Evolutionary conservation across 2,113 vertebrate genomes (phyloP).

Genomic region (Python bivittatus): DNA sequence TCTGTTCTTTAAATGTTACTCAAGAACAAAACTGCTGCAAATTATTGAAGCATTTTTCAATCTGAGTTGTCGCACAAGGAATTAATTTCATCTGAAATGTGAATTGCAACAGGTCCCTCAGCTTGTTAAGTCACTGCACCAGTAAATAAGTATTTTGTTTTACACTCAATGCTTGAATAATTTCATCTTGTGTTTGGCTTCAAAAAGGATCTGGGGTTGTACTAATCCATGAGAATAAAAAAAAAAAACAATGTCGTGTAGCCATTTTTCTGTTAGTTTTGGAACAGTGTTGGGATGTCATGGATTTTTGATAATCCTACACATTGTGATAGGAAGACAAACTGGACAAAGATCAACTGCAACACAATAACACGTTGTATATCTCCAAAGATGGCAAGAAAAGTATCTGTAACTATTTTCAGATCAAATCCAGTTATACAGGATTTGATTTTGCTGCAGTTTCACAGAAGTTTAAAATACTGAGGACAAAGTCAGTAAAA

Average conservation of each 20-base stretch:
- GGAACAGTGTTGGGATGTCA: slow-evolving; percentile 51
- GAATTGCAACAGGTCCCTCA: slow-evolving; percentile 39
- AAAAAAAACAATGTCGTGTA: slow-evolving; percentile 65
- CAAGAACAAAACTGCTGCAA: slow-evolving; percentile 50
- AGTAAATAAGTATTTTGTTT: slow-evolving; percentile 61
- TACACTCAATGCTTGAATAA: slow-evolving; percentile 44
- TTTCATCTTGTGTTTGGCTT: slow-evolving; percentile 49
- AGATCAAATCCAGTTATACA: not conserved
- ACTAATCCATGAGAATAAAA: slow-evolving; percentile 64
- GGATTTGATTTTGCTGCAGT: not conserved
- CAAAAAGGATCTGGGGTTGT: slow-evolving; percentile 46
- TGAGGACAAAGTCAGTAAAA: too few species aligned
- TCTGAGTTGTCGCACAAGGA: slow-evolving; percentile 22
- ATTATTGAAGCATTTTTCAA: slow-evolving; percentile 55
- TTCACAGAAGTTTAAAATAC: not conserved
- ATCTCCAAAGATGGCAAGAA: not conserved
- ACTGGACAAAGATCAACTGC: slow-evolving; percentile 52
- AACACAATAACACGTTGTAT: not conserved
- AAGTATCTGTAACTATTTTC: not conserved
- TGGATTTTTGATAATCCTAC: slow-evolving; percentile 54
- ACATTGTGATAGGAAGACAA: slow-evolving; percentile 51
- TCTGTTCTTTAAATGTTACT: slow-evolving; percentile 3
- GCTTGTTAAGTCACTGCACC: slow-evolving; percentile 54
- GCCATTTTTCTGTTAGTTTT: slow-evolving; percentile 41
- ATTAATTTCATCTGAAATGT: slow-evolving; percentile 60